These are phyloP conservation scores for Tachyglossus aculeatus DNA, from an alignment of 2,797 vertebrate species.

Conservation along the genomic window DNA sequence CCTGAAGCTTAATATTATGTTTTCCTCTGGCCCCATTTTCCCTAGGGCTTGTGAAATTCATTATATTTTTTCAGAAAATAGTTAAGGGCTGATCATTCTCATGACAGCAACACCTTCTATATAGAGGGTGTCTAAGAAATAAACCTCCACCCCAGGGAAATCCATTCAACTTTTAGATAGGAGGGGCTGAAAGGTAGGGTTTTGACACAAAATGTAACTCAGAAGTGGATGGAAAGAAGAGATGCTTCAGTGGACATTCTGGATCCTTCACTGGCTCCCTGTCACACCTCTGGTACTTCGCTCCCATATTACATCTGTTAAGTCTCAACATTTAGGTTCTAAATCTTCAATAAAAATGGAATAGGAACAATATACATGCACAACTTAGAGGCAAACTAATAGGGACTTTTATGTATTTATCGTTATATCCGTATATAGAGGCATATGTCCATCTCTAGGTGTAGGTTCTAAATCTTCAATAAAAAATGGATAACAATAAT, in stretches of 20 bases:
- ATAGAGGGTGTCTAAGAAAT: not conserved
- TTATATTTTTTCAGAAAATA: conserved; percentile 12
- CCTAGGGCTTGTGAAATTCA: conserved; percentile 22
- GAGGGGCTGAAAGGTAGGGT: not conserved
- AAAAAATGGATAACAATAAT: too few species aligned
- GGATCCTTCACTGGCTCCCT: not conserved
- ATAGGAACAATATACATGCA: too few species aligned
- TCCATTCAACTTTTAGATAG: not conserved
- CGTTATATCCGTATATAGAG: too few species aligned
- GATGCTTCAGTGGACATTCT: not conserved
- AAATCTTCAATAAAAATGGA: too few species aligned
- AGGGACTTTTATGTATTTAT: too few species aligned
- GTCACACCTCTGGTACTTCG: not conserved
- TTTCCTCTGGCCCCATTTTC: conserved; percentile 6
- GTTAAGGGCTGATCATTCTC: not conserved
- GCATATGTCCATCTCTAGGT: too few species aligned
- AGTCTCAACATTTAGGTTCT: too few species aligned
- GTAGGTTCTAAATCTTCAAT: too few species aligned
- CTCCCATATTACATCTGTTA: not conserved
- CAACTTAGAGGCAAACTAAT: too few species aligned
- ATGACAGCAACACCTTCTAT: not conserved
- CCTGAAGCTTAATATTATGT: not conserved
- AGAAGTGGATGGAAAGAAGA: not conserved
- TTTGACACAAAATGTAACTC: not conserved
- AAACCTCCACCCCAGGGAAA: not conserved